Evolutionary conservation across 2,888 invertebrate species (phyloP), one percentile per base, ranked within the genome.

Genomic region (Iphiclides podalirius): DNA sequence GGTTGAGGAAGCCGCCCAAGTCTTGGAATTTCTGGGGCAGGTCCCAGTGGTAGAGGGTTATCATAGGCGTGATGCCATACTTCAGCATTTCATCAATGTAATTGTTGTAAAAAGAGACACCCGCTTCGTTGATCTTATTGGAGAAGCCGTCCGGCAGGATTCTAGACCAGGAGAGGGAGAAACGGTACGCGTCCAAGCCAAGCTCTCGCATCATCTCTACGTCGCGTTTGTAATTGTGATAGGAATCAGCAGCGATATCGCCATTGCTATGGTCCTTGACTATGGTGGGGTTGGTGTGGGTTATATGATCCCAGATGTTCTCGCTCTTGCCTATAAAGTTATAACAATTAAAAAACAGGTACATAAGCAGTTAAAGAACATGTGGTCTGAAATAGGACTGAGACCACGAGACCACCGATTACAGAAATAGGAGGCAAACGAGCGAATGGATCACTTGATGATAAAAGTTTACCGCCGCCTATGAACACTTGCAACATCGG

Each of bases 41-140:
- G 59, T 91, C 91, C 83, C 89, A 90, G 52, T 91, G 90, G 59
- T 85, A 90, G 20, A 91, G 67, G 0, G 90, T 90, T 0, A 91
- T 77, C 70, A 91, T 74, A 0, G 94, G 94, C 40, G 78, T 70
- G 47, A 94, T 93, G 38, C 89, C 90, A 57, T 90, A 90, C 26
- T 79, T 84, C 0, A 92, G 54, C 54, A 94, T 83, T 64, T 90
- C 91, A 60, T 93, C 70, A 43, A 94, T 92, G 3, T 93, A 73
- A 53, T 89, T 81, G 54, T 92, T 91, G 72, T 94, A 94, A 70
- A 92, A 93, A 23, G 86, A 74, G 6, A 94, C 76, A 3, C 92
- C 94, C 1, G 83, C 83, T 60, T 86, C 68, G 65, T 92, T 94
- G 13, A 91, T 65, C 4, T 74, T 61, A 43, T 89, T 79, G 1